Percentiles rank a stretch among this genome's conserved stretches.
These are phyloP conservation scores for Malurus leucopterus DNA, from an alignment of 2,797 vertebrate species.

Conservation along the genomic window DNA sequence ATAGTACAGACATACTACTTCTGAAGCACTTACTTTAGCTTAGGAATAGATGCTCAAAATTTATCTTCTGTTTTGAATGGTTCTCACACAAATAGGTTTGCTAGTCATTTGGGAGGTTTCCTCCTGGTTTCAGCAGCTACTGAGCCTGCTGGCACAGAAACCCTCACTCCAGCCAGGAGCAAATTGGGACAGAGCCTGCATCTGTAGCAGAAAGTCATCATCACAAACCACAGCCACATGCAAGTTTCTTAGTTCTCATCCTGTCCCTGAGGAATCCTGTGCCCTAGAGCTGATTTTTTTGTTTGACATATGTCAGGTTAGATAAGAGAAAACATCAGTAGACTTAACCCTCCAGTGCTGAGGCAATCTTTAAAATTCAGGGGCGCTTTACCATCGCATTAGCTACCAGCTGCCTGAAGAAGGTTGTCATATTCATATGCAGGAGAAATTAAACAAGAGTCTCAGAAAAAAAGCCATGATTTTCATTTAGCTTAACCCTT, in stretches of 20 bases:
- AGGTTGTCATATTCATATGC: neutral
- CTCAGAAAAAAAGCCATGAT: neutral
- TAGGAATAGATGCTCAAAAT: neutral
- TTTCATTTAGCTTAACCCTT: neutral
- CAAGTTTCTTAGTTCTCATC: neutral
- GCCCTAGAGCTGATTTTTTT: neutral
- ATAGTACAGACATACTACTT: neutral
- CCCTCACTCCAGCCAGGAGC: neutral
- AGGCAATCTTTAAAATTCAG: slow-evolving; percentile 8
- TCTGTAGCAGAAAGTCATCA: neutral
- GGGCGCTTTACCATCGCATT: neutral
- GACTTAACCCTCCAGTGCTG: neutral
- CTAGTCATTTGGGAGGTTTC: neutral
- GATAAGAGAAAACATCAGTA: neutral
- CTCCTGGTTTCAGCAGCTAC: neutral
- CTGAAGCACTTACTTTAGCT: neutral
- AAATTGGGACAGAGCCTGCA: neutral
- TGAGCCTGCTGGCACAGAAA: neutral
- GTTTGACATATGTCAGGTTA: neutral
- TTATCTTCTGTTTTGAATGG: neutral
- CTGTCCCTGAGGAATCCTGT: neutral
- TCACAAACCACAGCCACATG: neutral
- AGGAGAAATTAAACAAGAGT: neutral
- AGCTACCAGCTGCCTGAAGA: neutral
- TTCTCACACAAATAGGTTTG: neutral